phyloP scores from a whole-genome alignment of 2,888 invertebrate genomes.

The Venusia cambrica region DNA sequence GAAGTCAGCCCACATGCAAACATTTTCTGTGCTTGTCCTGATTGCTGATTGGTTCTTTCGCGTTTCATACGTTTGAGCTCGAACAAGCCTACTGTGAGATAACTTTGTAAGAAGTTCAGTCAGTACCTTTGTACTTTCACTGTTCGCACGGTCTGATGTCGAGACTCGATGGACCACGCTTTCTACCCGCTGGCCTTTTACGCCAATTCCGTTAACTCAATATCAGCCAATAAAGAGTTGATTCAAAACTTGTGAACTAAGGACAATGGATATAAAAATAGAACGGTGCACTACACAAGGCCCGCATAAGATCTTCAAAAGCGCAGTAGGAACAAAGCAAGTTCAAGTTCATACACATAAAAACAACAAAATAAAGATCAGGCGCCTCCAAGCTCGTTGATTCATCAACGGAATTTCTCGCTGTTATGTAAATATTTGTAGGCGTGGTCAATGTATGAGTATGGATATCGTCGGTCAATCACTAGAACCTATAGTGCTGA shows the following conservation, averaged over 20 bases:
- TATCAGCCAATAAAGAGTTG: too few species aligned
- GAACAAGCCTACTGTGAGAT: constrained; percentile 14
- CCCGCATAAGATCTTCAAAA: too few species aligned
- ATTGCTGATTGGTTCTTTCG: constrained; percentile 20
- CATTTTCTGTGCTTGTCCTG: constrained; percentile 22
- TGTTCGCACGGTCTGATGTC: constrained; percentile 51
- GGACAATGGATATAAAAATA: neutral
- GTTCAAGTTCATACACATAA: constrained; percentile 20
- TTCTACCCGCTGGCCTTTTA: constrained; percentile 48
- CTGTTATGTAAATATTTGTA: constrained; percentile 19
- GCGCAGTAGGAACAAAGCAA: constrained; percentile 5
- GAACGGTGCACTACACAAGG: too few species aligned
- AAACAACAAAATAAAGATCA: constrained; percentile 12
- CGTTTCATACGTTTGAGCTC: constrained; percentile 1
- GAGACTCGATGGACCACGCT: constrained; percentile 44
- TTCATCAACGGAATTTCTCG: constrained; percentile 19
- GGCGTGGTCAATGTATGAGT: too few species aligned
- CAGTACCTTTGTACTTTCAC: constrained; percentile 60
- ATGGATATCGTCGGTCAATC: constrained; percentile 3
- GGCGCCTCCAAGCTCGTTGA: constrained; percentile 11
- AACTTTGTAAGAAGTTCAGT: constrained; percentile 26
- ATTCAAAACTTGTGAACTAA: too few species aligned
- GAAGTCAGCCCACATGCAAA: constrained; percentile 25
- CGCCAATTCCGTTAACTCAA: too few species aligned
- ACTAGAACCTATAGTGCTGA: too few species aligned